Evolutionary conservation across 2,888 invertebrate species (phyloP).

Genomic region (Phragmatobia fuliginosa): DNA sequence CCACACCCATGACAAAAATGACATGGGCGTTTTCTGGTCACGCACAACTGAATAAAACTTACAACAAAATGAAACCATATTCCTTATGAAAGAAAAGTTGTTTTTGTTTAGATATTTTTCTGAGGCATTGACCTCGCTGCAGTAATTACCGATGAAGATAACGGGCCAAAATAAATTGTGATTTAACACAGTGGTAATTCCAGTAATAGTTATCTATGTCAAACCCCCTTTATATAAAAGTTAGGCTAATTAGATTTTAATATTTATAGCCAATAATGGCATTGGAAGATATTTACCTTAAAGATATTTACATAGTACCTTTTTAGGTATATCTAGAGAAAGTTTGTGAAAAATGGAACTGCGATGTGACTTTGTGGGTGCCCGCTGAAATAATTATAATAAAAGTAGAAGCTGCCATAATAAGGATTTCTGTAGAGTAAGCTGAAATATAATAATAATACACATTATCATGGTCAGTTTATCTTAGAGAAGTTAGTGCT

Average conservation of each 20-base stretch:
- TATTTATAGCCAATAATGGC: conserved; percentile 12
- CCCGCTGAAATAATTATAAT: not conserved
- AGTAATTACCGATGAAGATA: conserved; percentile 66
- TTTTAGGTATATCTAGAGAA: not conserved
- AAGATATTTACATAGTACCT: not conserved
- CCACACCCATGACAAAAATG: conserved; percentile 72
- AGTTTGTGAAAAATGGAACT: not conserved
- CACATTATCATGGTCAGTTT: not conserved
- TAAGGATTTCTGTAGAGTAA: no score
- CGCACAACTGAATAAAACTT: conserved; percentile 61
- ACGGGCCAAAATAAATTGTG: conserved; percentile 66
- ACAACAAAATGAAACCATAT: conserved; percentile 57
- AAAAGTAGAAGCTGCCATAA: not conserved
- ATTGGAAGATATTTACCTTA: not conserved
- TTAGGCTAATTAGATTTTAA: conserved; percentile 22
- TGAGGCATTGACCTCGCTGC: conserved; percentile 62
- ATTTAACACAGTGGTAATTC: conserved; percentile 63
- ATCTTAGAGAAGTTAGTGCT: not conserved
- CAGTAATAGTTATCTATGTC: conserved; percentile 53
- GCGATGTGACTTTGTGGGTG: not conserved
- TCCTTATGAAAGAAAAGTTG: conserved; percentile 57
- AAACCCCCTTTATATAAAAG: conserved; percentile 31
- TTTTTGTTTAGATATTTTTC: conserved; percentile 49
- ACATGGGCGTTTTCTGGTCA: conserved; percentile 76
- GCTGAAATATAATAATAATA: not conserved